Evolutionary conservation across 2,888 invertebrate genomes (phyloP).

Genomic region (Megaustenia siamemsis): DNA sequence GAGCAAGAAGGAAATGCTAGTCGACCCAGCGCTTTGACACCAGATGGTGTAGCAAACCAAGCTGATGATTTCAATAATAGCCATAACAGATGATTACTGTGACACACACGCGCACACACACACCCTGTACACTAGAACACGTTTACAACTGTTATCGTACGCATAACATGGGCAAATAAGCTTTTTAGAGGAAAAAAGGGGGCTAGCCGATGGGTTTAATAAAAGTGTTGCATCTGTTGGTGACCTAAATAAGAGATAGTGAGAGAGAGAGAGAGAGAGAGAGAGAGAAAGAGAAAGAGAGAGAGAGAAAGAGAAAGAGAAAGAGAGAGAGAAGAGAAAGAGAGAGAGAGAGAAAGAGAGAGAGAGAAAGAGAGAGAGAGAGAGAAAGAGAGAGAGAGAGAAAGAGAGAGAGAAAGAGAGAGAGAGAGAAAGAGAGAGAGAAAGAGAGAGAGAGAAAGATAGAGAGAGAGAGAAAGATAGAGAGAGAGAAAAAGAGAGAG

Average conservation of each 20-base stretch:
- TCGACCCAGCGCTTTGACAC: too few relatives aligned
- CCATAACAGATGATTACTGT: too few relatives aligned
- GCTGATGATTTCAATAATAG: too few relatives aligned
- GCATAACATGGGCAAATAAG: not conserved
- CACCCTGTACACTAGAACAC: too few relatives aligned
- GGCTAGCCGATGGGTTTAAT: too few relatives aligned
- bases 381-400: not conserved
- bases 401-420: not conserved
- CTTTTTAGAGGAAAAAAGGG: not conserved
- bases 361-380: slow-evolving; percentile 19
- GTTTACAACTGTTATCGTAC: too few relatives aligned
- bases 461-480: too few relatives aligned
- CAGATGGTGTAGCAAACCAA: too few relatives aligned
- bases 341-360: slow-evolving; percentile 11
- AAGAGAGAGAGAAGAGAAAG: not conserved
- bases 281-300: not conserved
- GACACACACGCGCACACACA: too few relatives aligned
- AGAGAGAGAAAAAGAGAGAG: too few relatives aligned
- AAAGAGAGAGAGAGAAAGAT: too few relatives aligned
- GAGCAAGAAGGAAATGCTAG: not conserved
- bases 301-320: not conserved
- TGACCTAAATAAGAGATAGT: not conserved
- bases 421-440: not conserved
- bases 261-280: not conserved
- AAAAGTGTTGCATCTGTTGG: too few relatives aligned